These are phyloP conservation scores for Corythoichthys haematopterus DNA, from an alignment of 2,113 vertebrate species.

Conservation along the genomic window DNA sequence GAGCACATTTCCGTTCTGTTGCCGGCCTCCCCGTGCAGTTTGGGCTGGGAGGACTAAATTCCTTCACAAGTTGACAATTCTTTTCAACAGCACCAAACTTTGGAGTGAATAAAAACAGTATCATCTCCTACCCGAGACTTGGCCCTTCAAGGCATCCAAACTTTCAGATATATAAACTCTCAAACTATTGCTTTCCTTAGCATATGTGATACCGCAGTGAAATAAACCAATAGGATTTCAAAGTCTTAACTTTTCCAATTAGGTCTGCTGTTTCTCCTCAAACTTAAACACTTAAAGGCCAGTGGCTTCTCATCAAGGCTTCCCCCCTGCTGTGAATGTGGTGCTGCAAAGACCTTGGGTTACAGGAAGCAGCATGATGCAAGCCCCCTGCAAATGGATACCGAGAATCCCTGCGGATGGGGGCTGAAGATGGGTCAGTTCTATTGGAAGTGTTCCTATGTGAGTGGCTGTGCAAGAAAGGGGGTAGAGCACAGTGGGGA, in stretches of 20 bases:
- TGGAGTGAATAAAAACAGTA: background rate
- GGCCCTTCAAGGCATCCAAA: background rate
- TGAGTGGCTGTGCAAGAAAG: background rate
- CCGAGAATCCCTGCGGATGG: constrained; percentile 19
- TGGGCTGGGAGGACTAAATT: too few relatives aligned
- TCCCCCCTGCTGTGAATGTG: constrained; percentile 29
- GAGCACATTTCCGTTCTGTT: too few relatives aligned
- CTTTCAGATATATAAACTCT: constrained; percentile 4
- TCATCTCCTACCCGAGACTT: background rate
- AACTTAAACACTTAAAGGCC: constrained; percentile 32
- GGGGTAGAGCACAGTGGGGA: background rate
- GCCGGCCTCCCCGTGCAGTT: too few relatives aligned
- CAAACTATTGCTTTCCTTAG: background rate
- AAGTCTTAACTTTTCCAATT: constrained; percentile 38
- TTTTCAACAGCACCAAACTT: background rate
- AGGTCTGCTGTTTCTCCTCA: constrained; percentile 16
- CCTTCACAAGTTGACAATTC: background rate
- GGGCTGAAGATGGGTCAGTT: constrained; percentile 21
- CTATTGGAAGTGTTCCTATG: constrained; percentile 6
- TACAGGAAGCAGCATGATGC: constrained; percentile 52
- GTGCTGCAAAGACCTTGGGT: constrained; percentile 41
- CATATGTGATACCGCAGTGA: constrained; percentile 4
- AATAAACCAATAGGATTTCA: constrained; percentile 16
- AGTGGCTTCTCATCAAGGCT: constrained; percentile 46
- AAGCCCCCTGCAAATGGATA: constrained; percentile 59